Evolutionary conservation across 2,797 vertebrate genomes (phyloP).

Genomic region (Dermochelys coriacea): DNA sequence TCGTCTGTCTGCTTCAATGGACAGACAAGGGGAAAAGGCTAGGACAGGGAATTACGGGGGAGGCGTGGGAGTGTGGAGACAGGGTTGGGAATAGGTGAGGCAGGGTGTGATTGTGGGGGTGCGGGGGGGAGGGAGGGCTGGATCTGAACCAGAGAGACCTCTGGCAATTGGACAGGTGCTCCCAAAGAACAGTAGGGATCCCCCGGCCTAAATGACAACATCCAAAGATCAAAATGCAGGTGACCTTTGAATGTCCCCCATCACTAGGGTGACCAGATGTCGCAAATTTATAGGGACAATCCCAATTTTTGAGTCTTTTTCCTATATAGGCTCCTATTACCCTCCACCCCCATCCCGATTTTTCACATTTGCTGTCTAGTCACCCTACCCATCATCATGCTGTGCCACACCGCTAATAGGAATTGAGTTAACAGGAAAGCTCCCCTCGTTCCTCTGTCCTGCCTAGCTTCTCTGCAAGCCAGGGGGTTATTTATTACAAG

Average conservation of each 20-base stretch:
- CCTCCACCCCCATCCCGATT: too few relatives aligned
- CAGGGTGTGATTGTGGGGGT: fast-evolving
- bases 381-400: not conserved
- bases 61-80: not conserved
- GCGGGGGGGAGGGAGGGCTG: not conserved
- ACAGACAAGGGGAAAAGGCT: not conserved
- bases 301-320: too few relatives aligned
- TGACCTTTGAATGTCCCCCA: not conserved
- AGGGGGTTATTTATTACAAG: too few relatives aligned
- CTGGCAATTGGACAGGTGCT: not conserved
- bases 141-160: not conserved
- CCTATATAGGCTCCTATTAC: too few relatives aligned
- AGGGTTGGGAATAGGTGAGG: not conserved
- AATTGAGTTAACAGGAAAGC: not conserved
- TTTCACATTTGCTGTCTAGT: too few relatives aligned
- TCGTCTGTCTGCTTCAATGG: fast-evolving
- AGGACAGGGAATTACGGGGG: not conserved
- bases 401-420: not conserved
- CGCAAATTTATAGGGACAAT: too few relatives aligned
- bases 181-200: not conserved
- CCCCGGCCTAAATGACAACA: not conserved
- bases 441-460: not conserved
- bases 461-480: not conserved
- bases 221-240: not conserved
- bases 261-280: too few relatives aligned